Conservation (phyloP, 2,888 invertebrate species). For the Mesorhabditis sp. region DNA sequence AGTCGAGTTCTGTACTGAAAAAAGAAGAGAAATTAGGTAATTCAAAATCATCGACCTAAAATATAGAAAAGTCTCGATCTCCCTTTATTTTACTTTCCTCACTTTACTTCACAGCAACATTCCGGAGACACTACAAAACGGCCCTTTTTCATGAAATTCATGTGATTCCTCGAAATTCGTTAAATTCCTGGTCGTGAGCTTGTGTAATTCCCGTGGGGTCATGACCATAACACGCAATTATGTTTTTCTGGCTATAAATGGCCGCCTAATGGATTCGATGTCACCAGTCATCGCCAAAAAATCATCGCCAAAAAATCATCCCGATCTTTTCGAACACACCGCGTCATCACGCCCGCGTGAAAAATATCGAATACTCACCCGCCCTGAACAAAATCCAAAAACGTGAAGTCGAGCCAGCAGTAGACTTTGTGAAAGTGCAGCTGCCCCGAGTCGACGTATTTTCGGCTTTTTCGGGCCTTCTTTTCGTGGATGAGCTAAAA, state of each 20-base stretch:
- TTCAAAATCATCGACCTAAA: not conserved
- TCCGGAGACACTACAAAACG: not conserved
- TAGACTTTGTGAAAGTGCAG: slow-evolving; percentile 40
- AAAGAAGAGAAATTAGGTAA: not conserved
- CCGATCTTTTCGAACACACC: no score
- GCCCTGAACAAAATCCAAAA: slow-evolving; percentile 42
- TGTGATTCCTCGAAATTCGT: no score
- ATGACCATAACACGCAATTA: no score
- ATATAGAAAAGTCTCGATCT: not conserved
- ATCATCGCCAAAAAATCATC: no score
- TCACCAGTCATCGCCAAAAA: no score
- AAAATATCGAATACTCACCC: slow-evolving; percentile 21
- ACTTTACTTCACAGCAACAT: not conserved
- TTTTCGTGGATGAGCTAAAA: slow-evolving; percentile 46
- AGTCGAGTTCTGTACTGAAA: slow-evolving; percentile 45
- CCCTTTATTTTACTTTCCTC: not conserved
- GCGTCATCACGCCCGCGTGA: no score
- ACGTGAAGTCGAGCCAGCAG: slow-evolving; percentile 42
- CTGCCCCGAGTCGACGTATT: slow-evolving; percentile 39
- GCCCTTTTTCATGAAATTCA: no score
- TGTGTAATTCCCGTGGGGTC: no score
- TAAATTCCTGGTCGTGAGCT: no score
- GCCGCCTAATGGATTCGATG: no score
- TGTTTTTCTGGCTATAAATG: no score
- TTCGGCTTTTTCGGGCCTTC: slow-evolving; percentile 43